A percentile compares a stretch with the other conserved stretches of the same genome.
phyloP scores from a whole-genome alignment of 2,797 vertebrate genomes.

The Neosalanx taihuensis region DNA sequence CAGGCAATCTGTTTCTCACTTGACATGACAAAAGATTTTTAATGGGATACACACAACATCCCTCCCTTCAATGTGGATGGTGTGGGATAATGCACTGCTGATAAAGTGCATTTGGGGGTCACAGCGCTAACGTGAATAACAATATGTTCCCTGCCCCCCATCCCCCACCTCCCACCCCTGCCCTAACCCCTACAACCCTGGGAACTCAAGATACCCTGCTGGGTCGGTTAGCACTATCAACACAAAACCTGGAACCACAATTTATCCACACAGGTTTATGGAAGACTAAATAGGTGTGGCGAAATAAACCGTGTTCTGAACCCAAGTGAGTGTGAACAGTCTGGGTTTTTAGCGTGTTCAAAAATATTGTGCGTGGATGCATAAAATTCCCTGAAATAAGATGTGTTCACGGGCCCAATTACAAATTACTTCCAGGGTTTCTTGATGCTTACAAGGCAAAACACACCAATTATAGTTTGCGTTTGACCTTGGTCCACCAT shows the following conservation, averaged over 20 bases:
- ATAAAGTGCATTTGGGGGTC: constrained; percentile 36
- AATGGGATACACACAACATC: constrained; percentile 43
- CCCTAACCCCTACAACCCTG: not conserved
- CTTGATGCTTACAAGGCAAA: constrained; percentile 25
- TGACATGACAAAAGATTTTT: constrained; percentile 22
- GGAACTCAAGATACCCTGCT: no score
- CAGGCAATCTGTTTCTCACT: constrained; percentile 26
- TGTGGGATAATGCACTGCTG: constrained; percentile 37
- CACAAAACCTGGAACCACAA: no score
- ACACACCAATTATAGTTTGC: constrained; percentile 7
- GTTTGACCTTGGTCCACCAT: constrained; percentile 37
- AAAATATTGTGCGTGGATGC: no score
- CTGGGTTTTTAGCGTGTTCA: no score
- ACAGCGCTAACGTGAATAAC: constrained; percentile 47
- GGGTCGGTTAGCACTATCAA: no score
- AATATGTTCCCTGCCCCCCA: constrained; percentile 28
- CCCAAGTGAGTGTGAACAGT: no score
- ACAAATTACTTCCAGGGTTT: constrained; percentile 9
- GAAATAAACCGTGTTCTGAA: no score
- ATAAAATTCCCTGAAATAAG: no score
- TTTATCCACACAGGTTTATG: no score
- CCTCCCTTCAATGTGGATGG: constrained; percentile 38
- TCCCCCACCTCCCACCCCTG: not conserved
- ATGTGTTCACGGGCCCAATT: no score
- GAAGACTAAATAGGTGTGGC: no score